A percentile compares a stretch with the other conserved stretches of the same genome.
phyloP scores from a whole-genome alignment of 2,113 vertebrate genomes.

The Corynorhinus townsendii region DNA sequence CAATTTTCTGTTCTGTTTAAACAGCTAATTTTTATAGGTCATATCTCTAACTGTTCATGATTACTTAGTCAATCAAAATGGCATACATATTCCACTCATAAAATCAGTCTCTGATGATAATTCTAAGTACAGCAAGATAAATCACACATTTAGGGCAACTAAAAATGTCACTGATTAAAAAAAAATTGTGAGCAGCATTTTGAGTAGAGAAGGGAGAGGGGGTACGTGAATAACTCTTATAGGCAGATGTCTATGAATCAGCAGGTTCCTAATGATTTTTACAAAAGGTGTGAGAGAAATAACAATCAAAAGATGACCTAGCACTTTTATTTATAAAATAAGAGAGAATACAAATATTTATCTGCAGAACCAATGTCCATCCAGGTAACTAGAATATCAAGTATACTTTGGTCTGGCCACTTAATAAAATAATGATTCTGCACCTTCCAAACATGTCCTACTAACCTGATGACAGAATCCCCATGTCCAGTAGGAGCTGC shows the following conservation, averaged over 20 bases:
- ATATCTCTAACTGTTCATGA: slow-evolving; percentile 2
- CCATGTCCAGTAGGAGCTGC: slow-evolving; percentile 97
- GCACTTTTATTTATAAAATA: slow-evolving; percentile 57
- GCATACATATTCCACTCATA: slow-evolving; percentile 7
- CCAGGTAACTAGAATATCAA: neutral
- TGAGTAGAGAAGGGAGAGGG: neutral
- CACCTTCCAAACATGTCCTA: neutral
- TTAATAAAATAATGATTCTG: neutral
- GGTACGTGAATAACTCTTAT: neutral
- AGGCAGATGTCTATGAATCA: neutral
- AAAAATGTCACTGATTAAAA: neutral
- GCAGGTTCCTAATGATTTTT: slow-evolving; percentile 24
- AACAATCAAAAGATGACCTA: slow-evolving; percentile 26
- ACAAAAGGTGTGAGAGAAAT: slow-evolving; percentile 20
- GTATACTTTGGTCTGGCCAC: neutral
- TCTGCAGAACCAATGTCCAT: neutral
- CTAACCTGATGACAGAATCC: slow-evolving; percentile 94
- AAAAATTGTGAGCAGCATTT: neutral
- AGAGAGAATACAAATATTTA: slow-evolving; percentile 44
- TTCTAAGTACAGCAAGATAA: slow-evolving; percentile 40
- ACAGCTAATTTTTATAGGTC: slow-evolving; percentile 26
- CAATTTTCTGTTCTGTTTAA: slow-evolving; percentile 12
- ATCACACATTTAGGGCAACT: slow-evolving; percentile 15
- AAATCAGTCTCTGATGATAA: slow-evolving; percentile 42
- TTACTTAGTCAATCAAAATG: slow-evolving; percentile 44